Evolutionary conservation across 2,113 vertebrate species (phyloP), one percentile per base, ranked within the genome.

Genomic region (Poicephalus gulielmi): DNA sequence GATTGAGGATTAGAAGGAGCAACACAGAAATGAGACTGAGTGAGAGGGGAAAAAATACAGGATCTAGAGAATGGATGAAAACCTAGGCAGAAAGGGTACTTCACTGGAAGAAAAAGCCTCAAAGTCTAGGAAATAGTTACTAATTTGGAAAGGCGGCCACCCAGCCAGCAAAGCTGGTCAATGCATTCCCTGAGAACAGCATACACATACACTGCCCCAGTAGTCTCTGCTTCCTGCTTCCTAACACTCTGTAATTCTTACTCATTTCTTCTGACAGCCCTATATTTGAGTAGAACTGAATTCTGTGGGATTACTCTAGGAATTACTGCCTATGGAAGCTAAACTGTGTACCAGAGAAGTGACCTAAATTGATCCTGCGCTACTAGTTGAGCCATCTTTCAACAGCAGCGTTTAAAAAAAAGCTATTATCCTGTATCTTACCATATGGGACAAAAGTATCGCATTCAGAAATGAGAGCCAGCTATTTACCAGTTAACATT

Each of bases 161-260:
- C 2, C 33, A 66, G 24, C 7, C 53, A 37, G 46, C 25, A 81
- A 39, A 70, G n/a, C 13, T 6, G 1, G 5, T 13, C 83, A n/a
- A 11, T 17, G 20, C 13, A 5, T 31, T 73, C 43, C 68, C 37
- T 47, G 53, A 22, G 27, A 82, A 50, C 0, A 59, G 8, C 27
- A 28, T 8, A 24, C 16, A 16, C 2, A 3, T n/a, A 37, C n/a
- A 11, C 30, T 52, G 41, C 33, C 33, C 46, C 0, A 1, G 53
- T 17, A n/a, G 20, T 24, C 23, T 37, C 52, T 73, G 37, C 18
- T 78, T 33, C 31, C 37, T 62, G 24, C 57, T 44, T n/a, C 37
- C 37, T 71, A 69, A 37, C 7, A 14, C 49, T 35, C 47, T 71
- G 62, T 52, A 60, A 9, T 71, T 78, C 55, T 74, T n/a, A 35